Percentiles rank a stretch among this genome's conserved stretches.
Conservation (phyloP, 2,113 vertebrate genomes). For the Paradoxurus hermaphroditus region DNA sequence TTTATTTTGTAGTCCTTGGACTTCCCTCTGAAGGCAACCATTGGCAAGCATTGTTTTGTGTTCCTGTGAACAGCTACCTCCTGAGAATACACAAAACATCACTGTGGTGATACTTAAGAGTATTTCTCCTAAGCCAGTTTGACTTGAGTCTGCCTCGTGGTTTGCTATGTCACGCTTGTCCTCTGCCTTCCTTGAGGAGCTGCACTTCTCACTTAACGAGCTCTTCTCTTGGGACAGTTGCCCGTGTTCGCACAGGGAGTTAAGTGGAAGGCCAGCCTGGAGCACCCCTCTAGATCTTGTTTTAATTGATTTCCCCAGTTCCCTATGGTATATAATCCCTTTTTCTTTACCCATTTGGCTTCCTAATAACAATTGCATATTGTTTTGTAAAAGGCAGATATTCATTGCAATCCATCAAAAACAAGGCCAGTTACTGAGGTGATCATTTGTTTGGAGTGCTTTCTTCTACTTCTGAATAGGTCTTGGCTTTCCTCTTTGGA, state of each 20-base stretch:
- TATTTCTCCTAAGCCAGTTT: rapidly evolving
- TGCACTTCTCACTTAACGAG: background rate
- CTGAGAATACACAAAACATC: background rate
- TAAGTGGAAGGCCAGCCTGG: background rate
- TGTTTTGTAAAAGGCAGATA: conserved; percentile 56
- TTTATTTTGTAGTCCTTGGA: background rate
- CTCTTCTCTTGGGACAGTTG: background rate
- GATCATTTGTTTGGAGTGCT: conserved; percentile 39
- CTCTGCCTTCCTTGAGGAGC: background rate
- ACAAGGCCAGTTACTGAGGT: conserved; percentile 31
- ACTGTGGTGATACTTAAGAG: background rate
- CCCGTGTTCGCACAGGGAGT: background rate
- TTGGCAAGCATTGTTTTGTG: background rate
- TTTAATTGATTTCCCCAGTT: conserved; percentile 3
- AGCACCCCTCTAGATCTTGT: background rate
- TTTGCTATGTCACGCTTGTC: rapidly evolving
- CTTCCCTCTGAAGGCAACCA: background rate
- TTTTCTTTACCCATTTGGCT: background rate
- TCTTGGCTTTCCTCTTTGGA: conserved; percentile 69
- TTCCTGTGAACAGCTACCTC: background rate
- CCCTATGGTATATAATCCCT: background rate
- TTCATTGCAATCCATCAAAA: conserved; percentile 59
- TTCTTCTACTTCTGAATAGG: conserved; percentile 63
- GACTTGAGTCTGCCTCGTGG: background rate
- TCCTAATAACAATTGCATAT: conserved; percentile 51